phyloP scores from a whole-genome alignment of 1,140 invertebrate species.

The Luehdorfia chinensis region DNA sequence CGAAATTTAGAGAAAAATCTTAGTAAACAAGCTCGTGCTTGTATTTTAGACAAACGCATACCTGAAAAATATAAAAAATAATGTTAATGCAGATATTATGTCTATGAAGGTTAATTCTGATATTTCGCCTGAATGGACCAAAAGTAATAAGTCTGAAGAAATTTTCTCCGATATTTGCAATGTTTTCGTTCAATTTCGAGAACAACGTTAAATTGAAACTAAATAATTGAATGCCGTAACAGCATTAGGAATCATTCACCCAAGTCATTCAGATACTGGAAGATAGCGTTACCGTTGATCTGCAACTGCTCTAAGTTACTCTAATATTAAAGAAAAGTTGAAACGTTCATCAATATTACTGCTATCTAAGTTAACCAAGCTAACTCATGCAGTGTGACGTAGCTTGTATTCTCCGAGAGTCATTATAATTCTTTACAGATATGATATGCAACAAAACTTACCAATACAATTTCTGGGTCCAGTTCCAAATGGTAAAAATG shows the following conservation, averaged over 20 bases:
- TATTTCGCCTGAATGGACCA: no score
- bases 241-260: no score
- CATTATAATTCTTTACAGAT: background rate
- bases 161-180: no score
- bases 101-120: no score
- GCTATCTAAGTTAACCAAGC: no score
- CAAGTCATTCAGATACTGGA: no score
- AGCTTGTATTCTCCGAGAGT: background rate
- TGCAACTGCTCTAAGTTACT: no score
- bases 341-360: background rate
- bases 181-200: no score
- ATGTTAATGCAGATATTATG: no score
- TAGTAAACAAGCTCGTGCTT: slow-evolving; percentile 20
- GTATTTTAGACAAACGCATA: slow-evolving; percentile 34
- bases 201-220: background rate
- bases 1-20: slow-evolving; percentile 27
- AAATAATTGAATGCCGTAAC: background rate
- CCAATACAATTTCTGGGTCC: slow-evolving; percentile 21
- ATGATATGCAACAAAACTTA: slow-evolving; percentile 18
- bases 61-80: no score
- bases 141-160: no score
- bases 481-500: slow-evolving; percentile 16
- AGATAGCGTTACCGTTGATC: no score
- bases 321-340: background rate
- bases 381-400: background rate